Evolutionary conservation across 2,888 invertebrate species (phyloP).

Genomic region (Epinotia ramella): DNA sequence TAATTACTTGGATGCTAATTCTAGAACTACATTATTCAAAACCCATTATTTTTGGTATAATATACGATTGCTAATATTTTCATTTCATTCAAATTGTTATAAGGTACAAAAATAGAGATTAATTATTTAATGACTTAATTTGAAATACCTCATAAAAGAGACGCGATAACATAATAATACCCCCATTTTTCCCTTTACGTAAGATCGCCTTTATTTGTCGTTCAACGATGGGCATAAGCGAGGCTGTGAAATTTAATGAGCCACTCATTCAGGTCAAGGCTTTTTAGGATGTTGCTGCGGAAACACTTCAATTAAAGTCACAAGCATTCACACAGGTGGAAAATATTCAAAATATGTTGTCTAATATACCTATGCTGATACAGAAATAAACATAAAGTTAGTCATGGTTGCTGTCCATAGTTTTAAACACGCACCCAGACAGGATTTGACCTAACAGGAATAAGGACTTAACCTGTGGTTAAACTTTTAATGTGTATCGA

Average conservation of each 20-base stretch:
- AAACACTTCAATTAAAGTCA: background rate
- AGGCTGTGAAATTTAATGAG: conserved; percentile 76
- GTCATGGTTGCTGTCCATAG: background rate
- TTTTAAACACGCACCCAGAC: background rate
- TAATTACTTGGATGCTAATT: background rate
- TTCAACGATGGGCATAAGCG: conserved; percentile 72
- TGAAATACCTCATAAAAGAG: conserved; percentile 60
- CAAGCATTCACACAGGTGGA: background rate
- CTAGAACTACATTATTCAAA: background rate
- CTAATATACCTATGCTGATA: background rate
- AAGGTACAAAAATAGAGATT: background rate
- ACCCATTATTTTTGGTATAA: background rate
- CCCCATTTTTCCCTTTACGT: conserved; percentile 61
- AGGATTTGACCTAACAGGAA: background rate
- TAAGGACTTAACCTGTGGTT: background rate
- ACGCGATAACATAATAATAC: conserved; percentile 54
- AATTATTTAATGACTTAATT: conserved; percentile 51
- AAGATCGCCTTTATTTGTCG: conserved; percentile 73
- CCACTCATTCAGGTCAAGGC: conserved; percentile 74
- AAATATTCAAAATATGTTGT: background rate
- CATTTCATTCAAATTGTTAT: background rate
- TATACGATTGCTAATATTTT: background rate
- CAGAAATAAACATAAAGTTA: background rate
- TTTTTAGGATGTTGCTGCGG: conserved; percentile 50
- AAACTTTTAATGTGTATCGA: background rate